Evolutionary conservation across 1,140 invertebrate species (phyloP), one percentile per base, ranked within the genome.

Genomic region (Lordiphosa clarofinis): DNA sequence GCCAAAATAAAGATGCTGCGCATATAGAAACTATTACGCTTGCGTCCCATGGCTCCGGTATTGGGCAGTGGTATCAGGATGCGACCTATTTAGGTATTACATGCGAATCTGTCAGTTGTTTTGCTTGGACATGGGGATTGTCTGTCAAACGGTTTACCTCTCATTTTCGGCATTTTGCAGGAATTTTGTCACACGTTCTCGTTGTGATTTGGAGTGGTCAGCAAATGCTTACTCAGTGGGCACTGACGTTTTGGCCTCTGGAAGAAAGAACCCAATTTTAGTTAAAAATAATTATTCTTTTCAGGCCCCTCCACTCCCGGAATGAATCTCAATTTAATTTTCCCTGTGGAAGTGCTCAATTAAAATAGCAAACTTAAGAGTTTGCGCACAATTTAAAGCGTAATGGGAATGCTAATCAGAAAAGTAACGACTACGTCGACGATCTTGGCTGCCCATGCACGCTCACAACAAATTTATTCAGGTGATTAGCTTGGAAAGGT

Each of bases 1-100:
- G 94, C 92, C 59, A 93, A 86, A 54, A 93, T 89, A 39, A 93
- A 88, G 33, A 92, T 89, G 42, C 91, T 92, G 74, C 93, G 91
- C 58, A 94, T 82, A 70, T 93, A 90, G 74, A 88, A 88, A 39
- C 76, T 78, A 59, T 86, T 88, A 46, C 78, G 74, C 52, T 87
- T 86, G 13, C 88, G 73, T 15, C 82, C 79, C 78, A 89, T 82
- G 13, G 82, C 65, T 53, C 87, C 87, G 3, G 88, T 89, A 52
- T 89, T 89, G 43, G 88, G 88, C 54, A 89, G 46, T 24, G 87
- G 86, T 40, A 89, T 69, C 49, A 79, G 65, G 68, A 89, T 87
- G 63, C 87, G 76, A 44, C 88, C 78, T 82, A 7, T 36, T 31
- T 31, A 31, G 5, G 28, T 31, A 31, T 7, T 11, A 11, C 36